A percentile compares a stretch with the other conserved stretches of the same genome.
phyloP scores from a whole-genome alignment of 1,140 invertebrate genomes.

The Orius insidiosus region DNA sequence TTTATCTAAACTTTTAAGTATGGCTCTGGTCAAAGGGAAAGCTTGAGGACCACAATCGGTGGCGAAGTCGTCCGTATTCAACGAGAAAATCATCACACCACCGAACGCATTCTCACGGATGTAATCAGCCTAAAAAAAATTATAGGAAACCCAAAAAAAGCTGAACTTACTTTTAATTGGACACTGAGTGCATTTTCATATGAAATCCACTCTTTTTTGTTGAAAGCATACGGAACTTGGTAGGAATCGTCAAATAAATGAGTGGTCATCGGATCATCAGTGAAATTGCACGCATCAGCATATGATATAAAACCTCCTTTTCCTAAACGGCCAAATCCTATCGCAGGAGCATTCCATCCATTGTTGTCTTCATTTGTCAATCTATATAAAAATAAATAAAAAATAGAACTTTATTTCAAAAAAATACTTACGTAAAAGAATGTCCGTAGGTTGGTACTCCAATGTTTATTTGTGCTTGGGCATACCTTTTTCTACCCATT shows the following conservation, averaged over 20 bases:
- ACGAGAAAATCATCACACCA: constrained; percentile 58
- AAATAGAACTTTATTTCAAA: background rate
- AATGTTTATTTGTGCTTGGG: constrained; percentile 66
- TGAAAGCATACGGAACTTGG: constrained; percentile 60
- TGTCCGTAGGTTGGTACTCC: constrained; percentile 84
- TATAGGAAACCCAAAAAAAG: too few species aligned
- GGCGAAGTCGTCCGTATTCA: constrained; percentile 53
- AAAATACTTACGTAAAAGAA: constrained; percentile 38
- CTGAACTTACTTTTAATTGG: constrained; percentile 40
- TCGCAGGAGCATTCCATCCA: constrained; percentile 47
- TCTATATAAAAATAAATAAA: constrained; percentile 24
- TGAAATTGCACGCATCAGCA: constrained; percentile 46
- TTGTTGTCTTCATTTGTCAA: constrained; percentile 48
- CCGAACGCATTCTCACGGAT: constrained; percentile 40
- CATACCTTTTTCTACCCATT: constrained; percentile 65
- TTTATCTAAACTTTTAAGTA: constrained; percentile 17
- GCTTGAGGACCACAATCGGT: constrained; percentile 24
- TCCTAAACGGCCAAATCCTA: constrained; percentile 44
- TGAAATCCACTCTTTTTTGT: constrained; percentile 67
- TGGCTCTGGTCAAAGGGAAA: constrained; percentile 20
- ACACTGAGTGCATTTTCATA: constrained; percentile 66
- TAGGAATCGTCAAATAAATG: constrained; percentile 45
- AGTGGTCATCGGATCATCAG: constrained; percentile 29
- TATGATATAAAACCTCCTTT: constrained; percentile 52
- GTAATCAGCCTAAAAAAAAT: constrained; percentile 34